Conservation (phyloP, 2,888 invertebrate genomes). For the Amphimallon solstitiale region DNA sequence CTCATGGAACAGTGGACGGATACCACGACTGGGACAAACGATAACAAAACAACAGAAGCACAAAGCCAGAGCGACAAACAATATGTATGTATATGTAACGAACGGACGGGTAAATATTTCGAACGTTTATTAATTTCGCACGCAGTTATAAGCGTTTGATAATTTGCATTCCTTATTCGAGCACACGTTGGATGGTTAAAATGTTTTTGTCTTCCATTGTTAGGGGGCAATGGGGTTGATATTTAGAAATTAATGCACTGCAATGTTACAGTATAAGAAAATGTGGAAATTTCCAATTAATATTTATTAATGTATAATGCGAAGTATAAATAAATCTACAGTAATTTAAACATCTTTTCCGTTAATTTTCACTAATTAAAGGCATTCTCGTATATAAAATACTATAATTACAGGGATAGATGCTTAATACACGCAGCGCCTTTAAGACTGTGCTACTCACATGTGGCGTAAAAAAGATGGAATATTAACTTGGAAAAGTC, state of each 20-base stretch:
- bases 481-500: too few relatives aligned
- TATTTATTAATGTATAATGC: background rate
- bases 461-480: too few relatives aligned
- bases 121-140: conserved; percentile 36
- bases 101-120: conserved; percentile 28
- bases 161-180: conserved; percentile 34
- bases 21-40: conserved; percentile 1
- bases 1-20: background rate
- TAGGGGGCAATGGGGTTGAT: background rate
- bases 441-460: too few relatives aligned
- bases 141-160: conserved; percentile 33
- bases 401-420: too few relatives aligned
- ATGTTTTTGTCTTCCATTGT: conserved; percentile 19
- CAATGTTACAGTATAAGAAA: background rate
- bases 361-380: too few relatives aligned
- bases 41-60: conserved; percentile 26
- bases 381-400: too few relatives aligned
- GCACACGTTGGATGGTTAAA: conserved; percentile 15
- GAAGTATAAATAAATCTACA: too few relatives aligned
- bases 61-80: conserved; percentile 34
- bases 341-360: too few relatives aligned
- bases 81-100: conserved; percentile 7
- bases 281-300: background rate
- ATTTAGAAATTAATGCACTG: background rate
- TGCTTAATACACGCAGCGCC: too few relatives aligned